Evolutionary conservation across 2,113 vertebrate genomes (phyloP).

Genomic region (Amazona guildingii): DNA sequence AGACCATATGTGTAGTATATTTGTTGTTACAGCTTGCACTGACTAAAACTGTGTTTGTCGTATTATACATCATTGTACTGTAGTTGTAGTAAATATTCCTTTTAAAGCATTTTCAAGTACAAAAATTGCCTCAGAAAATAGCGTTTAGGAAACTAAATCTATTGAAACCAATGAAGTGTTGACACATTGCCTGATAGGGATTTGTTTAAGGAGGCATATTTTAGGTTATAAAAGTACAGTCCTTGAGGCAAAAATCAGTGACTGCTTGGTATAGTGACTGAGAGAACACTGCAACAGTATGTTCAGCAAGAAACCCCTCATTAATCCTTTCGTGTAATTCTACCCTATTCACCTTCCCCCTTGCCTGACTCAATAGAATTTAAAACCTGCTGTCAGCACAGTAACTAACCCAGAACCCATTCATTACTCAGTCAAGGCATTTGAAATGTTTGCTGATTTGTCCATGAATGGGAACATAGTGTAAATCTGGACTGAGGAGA

Average conservation of each 20-base stretch:
- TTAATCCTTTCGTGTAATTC: slow-evolving; percentile 83
- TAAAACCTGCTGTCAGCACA: slow-evolving; percentile 78
- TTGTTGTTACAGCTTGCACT: slow-evolving; percentile 59
- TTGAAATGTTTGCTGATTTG: slow-evolving; percentile 76
- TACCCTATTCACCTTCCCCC: slow-evolving; percentile 74
- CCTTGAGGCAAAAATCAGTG: slow-evolving; percentile 71
- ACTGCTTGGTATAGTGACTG: slow-evolving; percentile 73
- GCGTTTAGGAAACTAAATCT: slow-evolving; percentile 79
- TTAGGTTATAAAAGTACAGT: slow-evolving; percentile 74
- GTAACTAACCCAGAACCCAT: slow-evolving; percentile 74
- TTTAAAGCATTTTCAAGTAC: slow-evolving; percentile 81
- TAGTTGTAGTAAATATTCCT: slow-evolving; percentile 80
- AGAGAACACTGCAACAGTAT: slow-evolving; percentile 74
- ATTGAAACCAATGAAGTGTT: slow-evolving; percentile 82
- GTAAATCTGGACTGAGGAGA: slow-evolving; percentile 60
- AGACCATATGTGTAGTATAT: slow-evolving; percentile 12
- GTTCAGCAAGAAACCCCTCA: slow-evolving; percentile 74
- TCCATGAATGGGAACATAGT: slow-evolving; percentile 66
- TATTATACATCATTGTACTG: slow-evolving; percentile 67
- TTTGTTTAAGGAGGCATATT: slow-evolving; percentile 81
- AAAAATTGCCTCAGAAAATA: slow-evolving; percentile 80
- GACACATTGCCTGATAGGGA: slow-evolving; percentile 77
- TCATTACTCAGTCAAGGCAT: slow-evolving; percentile 77
- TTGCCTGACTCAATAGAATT: slow-evolving; percentile 77
- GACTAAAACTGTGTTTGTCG: slow-evolving; percentile 75